Base-by-base conservation (phyloP, 2,888 invertebrate species). In the Actias luna region DNA sequence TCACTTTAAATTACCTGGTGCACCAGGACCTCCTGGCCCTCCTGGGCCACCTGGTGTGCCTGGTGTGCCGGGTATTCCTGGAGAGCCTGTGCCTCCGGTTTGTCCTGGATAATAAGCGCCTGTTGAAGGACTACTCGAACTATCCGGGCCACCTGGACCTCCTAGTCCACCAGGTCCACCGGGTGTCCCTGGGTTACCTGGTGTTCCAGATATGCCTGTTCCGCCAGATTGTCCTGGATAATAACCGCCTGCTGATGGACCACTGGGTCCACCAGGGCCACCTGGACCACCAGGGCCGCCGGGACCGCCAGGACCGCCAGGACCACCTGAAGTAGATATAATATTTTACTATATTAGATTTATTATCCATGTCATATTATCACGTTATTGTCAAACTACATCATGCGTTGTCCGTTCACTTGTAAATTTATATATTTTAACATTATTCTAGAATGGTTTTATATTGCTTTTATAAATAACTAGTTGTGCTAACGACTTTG, bases 61-160 rank as follows among this genome's bases (percentile, higher is more conserved):
- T 52, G 81, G 80, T 31, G 70, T 71, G 46, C 80, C 70, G 29
- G 79, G 67, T 78, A 58, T 62, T 46, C 79, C 82, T 1, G 71
- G 69, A 29, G 65, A 60, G n/a, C 72, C 76, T 8, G 79, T 78
- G 4, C 67, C 66, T 18, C 81, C 82, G 5, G 67, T 65, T 42
- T 62, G 58, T 27, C 75, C 77, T 42, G 79, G 69, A 62, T 67
- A 66, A 70, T 74, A 66, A 66, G 71, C 68, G 22, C 76, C 75
- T 55, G 55, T 29, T n/a, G 55, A 55, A 2, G 55, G 55, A 52
- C 92, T 86, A 61, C 82, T 90, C n/a, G 95, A 94, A 31, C 73
- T 70, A 5, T 60, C 59, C 3, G 70, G 68, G 7, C 69, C 69
- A 1, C 69, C 66, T 1, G 76, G 73, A n/a, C 70, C 68, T 5